Conservation (phyloP, 35 echinoderm and acorn worm species). For the Diadema setosum region DNA sequence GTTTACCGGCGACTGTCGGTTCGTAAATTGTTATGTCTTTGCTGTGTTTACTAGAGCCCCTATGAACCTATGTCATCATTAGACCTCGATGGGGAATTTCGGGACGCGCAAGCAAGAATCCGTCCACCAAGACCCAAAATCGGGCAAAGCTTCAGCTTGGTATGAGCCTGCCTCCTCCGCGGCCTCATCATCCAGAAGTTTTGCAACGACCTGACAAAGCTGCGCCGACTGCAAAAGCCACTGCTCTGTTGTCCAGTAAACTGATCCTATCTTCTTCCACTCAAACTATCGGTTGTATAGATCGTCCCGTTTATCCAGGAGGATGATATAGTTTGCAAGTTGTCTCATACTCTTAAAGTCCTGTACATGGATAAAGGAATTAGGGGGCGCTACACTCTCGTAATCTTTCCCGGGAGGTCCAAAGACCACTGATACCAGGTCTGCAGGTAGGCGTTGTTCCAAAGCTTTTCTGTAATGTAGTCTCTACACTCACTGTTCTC, state of each 20-base stretch:
- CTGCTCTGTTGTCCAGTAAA: neutral
- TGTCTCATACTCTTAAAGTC: slow-evolving; percentile 17
- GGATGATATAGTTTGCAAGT: slow-evolving; percentile 22
- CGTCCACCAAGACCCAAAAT: neutral
- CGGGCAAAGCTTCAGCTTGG: neutral
- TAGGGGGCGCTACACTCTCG: slow-evolving; percentile 15
- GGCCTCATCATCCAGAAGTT: neutral
- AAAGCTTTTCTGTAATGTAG: slow-evolving; percentile 71
- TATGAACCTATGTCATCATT: too few species aligned
- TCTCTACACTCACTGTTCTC: slow-evolving; percentile 50
- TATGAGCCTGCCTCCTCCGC: neutral
- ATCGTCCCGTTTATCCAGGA: slow-evolving; percentile 12
- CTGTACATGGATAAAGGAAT: slow-evolving; percentile 37
- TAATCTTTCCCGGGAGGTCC: slow-evolving; percentile 27
- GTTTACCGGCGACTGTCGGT: too few species aligned
- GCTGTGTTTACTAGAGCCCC: too few species aligned
- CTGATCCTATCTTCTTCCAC: slow-evolving; percentile 19
- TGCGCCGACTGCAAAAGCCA: neutral
- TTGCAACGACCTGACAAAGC: neutral
- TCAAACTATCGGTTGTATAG: slow-evolving; percentile 38
- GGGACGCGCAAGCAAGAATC: neutral
- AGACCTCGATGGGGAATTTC: neutral
- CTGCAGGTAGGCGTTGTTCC: slow-evolving; percentile 48
- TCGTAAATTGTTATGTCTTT: too few species aligned
- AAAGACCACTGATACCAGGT: slow-evolving; percentile 28